Evolutionary conservation across 2,888 invertebrate genomes (phyloP).

Genomic region (Zygothrica quintamaculata): DNA sequence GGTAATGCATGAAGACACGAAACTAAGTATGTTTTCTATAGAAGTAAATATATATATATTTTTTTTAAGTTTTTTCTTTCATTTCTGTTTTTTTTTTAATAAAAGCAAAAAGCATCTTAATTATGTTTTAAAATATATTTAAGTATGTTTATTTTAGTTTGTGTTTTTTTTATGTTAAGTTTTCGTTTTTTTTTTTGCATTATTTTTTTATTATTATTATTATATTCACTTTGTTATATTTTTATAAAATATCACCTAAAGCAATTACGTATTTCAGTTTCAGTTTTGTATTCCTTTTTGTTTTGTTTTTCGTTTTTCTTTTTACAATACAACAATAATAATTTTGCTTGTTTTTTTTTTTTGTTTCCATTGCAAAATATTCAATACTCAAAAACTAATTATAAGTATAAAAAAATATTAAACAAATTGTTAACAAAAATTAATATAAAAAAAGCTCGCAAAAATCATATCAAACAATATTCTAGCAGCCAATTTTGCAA

Average conservation of each 20-base stretch:
- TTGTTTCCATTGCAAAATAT: conserved; percentile 71
- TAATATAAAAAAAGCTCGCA: conserved; percentile 76
- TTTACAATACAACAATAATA: conserved; percentile 71
- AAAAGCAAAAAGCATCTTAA: conserved; percentile 65
- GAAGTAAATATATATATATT: conserved; percentile 27
- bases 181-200: conserved; percentile 1
- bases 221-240: conserved; percentile 64
- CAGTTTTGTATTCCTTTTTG: conserved; percentile 65
- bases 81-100: too few species aligned
- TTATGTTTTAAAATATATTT: conserved; percentile 64
- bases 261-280: conserved; percentile 84
- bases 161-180: background rate
- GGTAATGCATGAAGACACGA: conserved; percentile 59
- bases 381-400: conserved; percentile 62
- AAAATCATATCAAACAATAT: conserved; percentile 80
- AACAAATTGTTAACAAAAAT: conserved; percentile 68
- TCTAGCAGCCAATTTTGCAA: conserved; percentile 50
- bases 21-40: conserved; percentile 52
- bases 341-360: conserved; percentile 41
- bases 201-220: conserved; percentile 36
- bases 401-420: conserved; percentile 60
- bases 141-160: conserved; percentile 43
- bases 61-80: too few species aligned
- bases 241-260: conserved; percentile 83
- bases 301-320: conserved; percentile 37